phyloP scores from a whole-genome alignment of 2,888 invertebrate species.

The Aspidiotus destructor region DNA sequence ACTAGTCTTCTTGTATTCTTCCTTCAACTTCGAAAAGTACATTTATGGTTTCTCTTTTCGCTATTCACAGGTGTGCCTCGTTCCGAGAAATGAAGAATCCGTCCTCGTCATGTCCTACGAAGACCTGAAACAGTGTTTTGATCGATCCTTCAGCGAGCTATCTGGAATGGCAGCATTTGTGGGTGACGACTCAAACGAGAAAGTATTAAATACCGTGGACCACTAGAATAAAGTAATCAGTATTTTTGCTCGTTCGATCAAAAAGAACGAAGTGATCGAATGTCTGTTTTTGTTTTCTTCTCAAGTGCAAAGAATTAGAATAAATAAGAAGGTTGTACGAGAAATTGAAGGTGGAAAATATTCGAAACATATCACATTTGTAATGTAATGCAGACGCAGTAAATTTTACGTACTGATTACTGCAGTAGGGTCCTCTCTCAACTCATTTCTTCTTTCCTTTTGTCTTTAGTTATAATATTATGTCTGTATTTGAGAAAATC shows the following conservation, averaged over 20 bases:
- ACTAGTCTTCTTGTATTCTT: too few relatives aligned
- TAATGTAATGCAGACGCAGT: not conserved
- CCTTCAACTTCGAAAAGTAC: not conserved
- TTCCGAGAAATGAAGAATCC: slow-evolving; percentile 94
- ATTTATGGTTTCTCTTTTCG: not conserved
- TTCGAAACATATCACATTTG: not conserved
- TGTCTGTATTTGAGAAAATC: too few relatives aligned
- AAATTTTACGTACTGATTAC: too few relatives aligned
- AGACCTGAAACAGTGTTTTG: slow-evolving; percentile 89
- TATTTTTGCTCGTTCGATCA: too few relatives aligned
- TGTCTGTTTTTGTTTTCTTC: too few relatives aligned
- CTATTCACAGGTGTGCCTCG: slow-evolving; percentile 82
- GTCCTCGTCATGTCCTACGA: slow-evolving; percentile 90
- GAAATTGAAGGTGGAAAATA: not conserved
- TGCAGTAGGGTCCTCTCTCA: too few relatives aligned
- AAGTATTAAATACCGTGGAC: slow-evolving; percentile 4
- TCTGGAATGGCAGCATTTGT: slow-evolving; percentile 43
- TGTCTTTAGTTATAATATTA: too few relatives aligned
- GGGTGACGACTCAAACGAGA: slow-evolving; percentile 18
- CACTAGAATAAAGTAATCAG: too few relatives aligned
- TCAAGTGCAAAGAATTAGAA: too few relatives aligned
- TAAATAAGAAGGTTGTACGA: not conserved
- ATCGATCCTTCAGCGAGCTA: slow-evolving; percentile 80
- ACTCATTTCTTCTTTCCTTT: too few relatives aligned
- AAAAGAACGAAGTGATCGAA: too few relatives aligned